These are phyloP conservation scores for Odontocerum albicorne DNA, from an alignment of 2,888 invertebrate species.

Conservation along the genomic window DNA sequence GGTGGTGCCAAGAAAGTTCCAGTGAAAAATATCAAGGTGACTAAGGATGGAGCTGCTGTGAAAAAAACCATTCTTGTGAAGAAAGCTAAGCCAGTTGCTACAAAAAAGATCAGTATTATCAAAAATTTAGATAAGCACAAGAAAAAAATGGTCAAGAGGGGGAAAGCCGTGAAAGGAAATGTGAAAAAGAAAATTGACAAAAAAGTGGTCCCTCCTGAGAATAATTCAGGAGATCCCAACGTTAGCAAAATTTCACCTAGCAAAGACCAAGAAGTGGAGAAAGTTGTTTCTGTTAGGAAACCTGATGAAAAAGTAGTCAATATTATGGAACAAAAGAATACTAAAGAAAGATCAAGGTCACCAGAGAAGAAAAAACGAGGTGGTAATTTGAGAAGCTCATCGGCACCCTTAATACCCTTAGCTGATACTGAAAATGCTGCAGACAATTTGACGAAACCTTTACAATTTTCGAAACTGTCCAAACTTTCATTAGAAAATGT, in stretches of 20 bases:
- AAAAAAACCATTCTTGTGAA: background rate
- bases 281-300: no score
- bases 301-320: background rate
- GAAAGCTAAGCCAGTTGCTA: background rate
- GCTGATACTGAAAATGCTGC: constrained; percentile 16
- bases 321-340: constrained; percentile 7
- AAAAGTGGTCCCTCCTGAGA: no score
- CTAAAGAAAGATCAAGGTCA: constrained; percentile 29
- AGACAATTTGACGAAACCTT: background rate
- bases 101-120: background rate
- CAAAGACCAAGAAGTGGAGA: no score
- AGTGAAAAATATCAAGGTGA: background rate
- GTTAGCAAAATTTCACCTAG: no score
- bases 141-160: background rate
- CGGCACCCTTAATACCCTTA: constrained; percentile 28
- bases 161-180: background rate
- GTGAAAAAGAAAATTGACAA: no score
- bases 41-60: background rate
- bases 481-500: constrained; percentile 16
- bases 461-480: background rate
- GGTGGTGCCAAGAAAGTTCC: background rate
- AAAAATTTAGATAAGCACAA: background rate
- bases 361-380: constrained; percentile 31
- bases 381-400: constrained; percentile 29
- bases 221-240: no score